Conservation (phyloP, 2,797 vertebrate species). For the Acridotheres tristis region DNA sequence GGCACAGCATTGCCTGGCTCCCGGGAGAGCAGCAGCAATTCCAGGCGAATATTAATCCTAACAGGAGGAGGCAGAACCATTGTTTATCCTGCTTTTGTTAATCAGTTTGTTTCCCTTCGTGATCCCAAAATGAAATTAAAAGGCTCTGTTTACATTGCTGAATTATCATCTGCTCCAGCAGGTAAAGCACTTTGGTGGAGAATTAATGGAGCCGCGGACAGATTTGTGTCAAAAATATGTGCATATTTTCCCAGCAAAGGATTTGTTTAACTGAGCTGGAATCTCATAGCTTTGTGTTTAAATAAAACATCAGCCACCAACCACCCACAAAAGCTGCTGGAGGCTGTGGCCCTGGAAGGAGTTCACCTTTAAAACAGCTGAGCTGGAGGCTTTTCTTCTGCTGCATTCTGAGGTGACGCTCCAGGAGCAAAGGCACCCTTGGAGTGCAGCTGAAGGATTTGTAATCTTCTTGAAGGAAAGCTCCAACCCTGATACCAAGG, state of each 20-base stretch:
- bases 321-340: conserved; percentile 5
- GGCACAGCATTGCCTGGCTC: rapidly evolving
- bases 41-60: neutral
- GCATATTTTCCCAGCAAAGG: conserved; percentile 48
- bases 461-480: neutral
- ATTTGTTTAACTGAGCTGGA: conserved; percentile 35
- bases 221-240: conserved; percentile 60
- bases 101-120: conserved; percentile 64
- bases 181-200: conserved; percentile 46
- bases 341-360: conserved; percentile 29
- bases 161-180: conserved; percentile 43
- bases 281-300: conserved; percentile 58
- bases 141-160: conserved; percentile 42
- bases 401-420: neutral
- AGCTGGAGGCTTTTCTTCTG: neutral
- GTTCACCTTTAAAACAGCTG: conserved; percentile 57
- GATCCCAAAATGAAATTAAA: conserved; percentile 67
- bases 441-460: conserved; percentile 8
- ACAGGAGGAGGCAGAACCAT: neutral
- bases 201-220: neutral
- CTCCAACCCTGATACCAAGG: neutral
- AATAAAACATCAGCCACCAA: conserved; percentile 55
- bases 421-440: neutral
- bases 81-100: conserved; percentile 62
- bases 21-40: neutral